Evolutionary conservation across 2,797 vertebrate species (phyloP).

Genomic region (Paratrypauchen microcephalus): DNA sequence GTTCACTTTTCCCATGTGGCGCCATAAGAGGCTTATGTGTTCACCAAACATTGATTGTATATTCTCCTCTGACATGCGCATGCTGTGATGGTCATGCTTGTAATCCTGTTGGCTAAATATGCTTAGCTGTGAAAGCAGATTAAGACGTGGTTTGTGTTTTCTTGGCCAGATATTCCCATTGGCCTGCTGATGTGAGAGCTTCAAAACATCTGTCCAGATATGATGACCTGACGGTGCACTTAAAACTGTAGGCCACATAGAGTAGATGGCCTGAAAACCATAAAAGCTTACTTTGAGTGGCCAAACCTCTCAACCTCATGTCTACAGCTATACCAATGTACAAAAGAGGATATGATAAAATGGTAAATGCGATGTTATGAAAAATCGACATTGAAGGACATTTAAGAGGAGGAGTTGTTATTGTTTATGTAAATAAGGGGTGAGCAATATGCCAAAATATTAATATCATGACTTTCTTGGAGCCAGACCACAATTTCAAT

Average conservation of each 20-base stretch:
- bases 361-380: background rate
- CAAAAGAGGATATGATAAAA: background rate
- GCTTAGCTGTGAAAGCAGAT: slow-evolving; percentile 79
- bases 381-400: background rate
- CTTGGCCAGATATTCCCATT: slow-evolving; percentile 68
- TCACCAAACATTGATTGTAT: slow-evolving; percentile 69
- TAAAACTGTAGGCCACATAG: slow-evolving; percentile 16
- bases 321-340: background rate
- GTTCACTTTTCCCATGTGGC: slow-evolving; percentile 50
- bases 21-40: slow-evolving; percentile 69
- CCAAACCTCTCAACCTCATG: background rate
- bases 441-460: too few relatives aligned
- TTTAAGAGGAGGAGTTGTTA: too few relatives aligned
- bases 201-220: slow-evolving; percentile 58
- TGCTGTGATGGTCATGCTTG: slow-evolving; percentile 74
- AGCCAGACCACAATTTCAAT: too few relatives aligned
- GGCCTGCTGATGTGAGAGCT: slow-evolving; percentile 54
- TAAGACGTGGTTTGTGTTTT: slow-evolving; percentile 71
- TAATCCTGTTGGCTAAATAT: slow-evolving; percentile 79
- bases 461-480: too few relatives aligned
- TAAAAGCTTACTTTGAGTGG: background rate
- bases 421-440: too few relatives aligned
- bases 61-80: slow-evolving; percentile 69
- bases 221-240: slow-evolving; percentile 45
- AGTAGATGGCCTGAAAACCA: slow-evolving; percentile 6